These are phyloP conservation scores for Hirundichthys speculiger DNA, from an alignment of 2,113 vertebrate genomes.

Conservation along the genomic window DNA sequence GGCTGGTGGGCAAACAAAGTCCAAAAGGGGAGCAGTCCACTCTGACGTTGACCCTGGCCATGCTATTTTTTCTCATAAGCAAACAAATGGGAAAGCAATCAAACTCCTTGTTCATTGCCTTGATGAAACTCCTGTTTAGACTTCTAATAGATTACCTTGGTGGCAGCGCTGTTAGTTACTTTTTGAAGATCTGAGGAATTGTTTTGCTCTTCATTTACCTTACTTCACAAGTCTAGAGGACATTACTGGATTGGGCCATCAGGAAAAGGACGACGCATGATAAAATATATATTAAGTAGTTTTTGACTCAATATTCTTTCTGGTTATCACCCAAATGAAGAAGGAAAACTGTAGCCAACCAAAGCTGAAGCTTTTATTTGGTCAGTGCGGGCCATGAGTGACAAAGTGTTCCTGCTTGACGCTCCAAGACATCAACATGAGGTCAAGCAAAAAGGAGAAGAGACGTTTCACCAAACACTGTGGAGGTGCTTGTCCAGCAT, in stretches of 20 bases:
- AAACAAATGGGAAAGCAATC: constrained; percentile 75
- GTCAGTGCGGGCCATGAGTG: constrained; percentile 46
- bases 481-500: constrained; percentile 55
- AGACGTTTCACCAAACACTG: constrained; percentile 66
- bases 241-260: not conserved
- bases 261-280: not conserved
- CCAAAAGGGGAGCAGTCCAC: constrained; percentile 72
- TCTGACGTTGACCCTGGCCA: constrained; percentile 67
- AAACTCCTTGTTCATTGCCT: constrained; percentile 65
- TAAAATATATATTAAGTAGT: not conserved
- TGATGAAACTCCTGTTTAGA: constrained; percentile 71
- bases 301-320: not conserved
- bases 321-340: constrained; percentile 1
- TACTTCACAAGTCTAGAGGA: not conserved
- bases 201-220: not conserved
- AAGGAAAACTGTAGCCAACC: not conserved
- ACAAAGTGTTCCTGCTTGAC: constrained; percentile 46
- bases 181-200: constrained; percentile 69
- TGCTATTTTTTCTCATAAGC: constrained; percentile 74
- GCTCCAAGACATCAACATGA: constrained; percentile 41
- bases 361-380: constrained; percentile 9
- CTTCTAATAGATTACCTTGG: constrained; percentile 68
- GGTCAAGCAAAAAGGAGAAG: constrained; percentile 65
- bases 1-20: constrained; percentile 61
- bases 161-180: constrained; percentile 71